Evolutionary conservation across 2,113 vertebrate genomes (phyloP).

Genomic region (Prochilodus magdalenae): DNA sequence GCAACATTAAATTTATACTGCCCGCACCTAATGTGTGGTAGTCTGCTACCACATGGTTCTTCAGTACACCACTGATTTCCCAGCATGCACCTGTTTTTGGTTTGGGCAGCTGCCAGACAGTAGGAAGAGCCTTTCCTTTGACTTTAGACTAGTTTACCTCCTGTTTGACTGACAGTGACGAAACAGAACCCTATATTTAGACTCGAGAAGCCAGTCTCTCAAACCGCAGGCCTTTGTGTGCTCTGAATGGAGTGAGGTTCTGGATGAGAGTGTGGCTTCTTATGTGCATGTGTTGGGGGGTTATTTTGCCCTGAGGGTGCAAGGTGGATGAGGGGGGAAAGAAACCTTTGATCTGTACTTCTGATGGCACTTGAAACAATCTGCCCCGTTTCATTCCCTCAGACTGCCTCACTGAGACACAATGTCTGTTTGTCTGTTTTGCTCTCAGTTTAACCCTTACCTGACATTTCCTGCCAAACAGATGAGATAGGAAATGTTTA

Average conservation of each 20-base stretch:
- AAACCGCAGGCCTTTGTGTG: slow-evolving; percentile 67
- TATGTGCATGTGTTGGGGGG: slow-evolving; percentile 57
- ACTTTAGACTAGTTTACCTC: slow-evolving; percentile 50
- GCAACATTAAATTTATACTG: neutral
- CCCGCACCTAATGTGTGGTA: neutral
- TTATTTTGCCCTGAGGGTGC: slow-evolving; percentile 60
- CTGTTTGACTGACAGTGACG: slow-evolving; percentile 71
- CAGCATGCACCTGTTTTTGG: slow-evolving; percentile 25
- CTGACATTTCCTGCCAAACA: neutral
- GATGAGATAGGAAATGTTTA: too few species aligned
- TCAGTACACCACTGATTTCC: slow-evolving; percentile 10
- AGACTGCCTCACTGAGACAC: neutral
- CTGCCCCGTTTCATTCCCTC: slow-evolving; percentile 2
- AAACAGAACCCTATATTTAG: slow-evolving; percentile 76
- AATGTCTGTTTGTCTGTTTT: slow-evolving; percentile 33
- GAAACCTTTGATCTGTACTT: slow-evolving; percentile 67
- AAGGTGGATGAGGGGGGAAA: slow-evolving; percentile 56
- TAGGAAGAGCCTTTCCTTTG: slow-evolving; percentile 53
- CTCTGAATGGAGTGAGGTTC: slow-evolving; percentile 58
- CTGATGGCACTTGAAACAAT: slow-evolving; percentile 68
- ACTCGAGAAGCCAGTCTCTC: slow-evolving; percentile 63
- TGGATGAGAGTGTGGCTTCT: slow-evolving; percentile 59
- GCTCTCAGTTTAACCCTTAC: neutral
- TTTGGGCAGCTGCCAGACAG: slow-evolving; percentile 23
- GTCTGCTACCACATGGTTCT: neutral